Conservation (phyloP, 2,888 invertebrate genomes). For the Thalpophila matura region DNA sequence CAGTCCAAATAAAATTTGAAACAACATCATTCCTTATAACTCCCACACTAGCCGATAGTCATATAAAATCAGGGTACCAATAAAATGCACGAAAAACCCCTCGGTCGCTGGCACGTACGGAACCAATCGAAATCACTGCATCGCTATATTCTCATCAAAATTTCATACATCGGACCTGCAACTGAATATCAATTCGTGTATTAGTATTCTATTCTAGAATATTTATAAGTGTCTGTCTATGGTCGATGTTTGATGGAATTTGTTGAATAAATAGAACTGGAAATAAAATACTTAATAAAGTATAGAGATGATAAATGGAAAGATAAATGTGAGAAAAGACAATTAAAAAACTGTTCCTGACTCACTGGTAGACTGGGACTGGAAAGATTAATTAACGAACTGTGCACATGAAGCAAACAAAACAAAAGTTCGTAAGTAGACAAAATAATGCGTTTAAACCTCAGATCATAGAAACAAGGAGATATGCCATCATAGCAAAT, state of each 20-base stretch:
- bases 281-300: no score
- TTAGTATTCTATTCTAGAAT: slow-evolving; percentile 49
- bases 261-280: slow-evolving; percentile 26
- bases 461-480: no score
- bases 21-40: slow-evolving; percentile 45
- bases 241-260: slow-evolving; percentile 31
- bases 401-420: no score
- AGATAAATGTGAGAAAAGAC: no score
- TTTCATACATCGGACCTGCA: slow-evolving; percentile 71
- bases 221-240: slow-evolving; percentile 41
- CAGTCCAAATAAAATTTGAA: slow-evolving; percentile 57
- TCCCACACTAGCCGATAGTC: slow-evolving; percentile 60
- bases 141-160: slow-evolving; percentile 70
- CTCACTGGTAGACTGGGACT: slow-evolving; percentile 1
- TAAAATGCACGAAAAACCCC: slow-evolving; percentile 71
- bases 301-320: no score
- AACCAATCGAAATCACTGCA: slow-evolving; percentile 83
- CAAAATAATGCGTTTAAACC: no score
- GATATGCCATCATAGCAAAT: no score
- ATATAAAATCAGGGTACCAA: slow-evolving; percentile 73
- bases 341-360: no score
- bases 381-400: not conserved
- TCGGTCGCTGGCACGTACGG: slow-evolving; percentile 70
- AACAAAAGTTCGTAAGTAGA: no score
- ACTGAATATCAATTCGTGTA: slow-evolving; percentile 69